These are phyloP conservation scores for Papilio demoleus DNA, from an alignment of 2,888 invertebrate genomes.

Conservation along the genomic window DNA sequence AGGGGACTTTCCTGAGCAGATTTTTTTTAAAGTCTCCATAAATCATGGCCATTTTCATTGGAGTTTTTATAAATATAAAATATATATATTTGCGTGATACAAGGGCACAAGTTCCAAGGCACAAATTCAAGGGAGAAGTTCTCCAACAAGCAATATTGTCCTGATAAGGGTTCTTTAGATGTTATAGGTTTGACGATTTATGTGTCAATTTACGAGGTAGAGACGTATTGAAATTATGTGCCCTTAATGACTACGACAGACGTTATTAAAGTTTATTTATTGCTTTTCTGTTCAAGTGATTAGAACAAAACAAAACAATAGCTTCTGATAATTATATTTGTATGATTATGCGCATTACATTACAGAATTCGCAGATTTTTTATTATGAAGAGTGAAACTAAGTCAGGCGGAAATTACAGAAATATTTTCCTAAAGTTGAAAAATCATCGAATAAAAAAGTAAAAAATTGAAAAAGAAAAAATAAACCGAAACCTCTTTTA, in stretches of 20 bases:
- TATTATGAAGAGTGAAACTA: too few species aligned
- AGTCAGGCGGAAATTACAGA: background rate
- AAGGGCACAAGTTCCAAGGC: background rate
- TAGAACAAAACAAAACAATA: background rate
- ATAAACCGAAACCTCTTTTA: slow-evolving; percentile 7
- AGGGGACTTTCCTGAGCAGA: background rate
- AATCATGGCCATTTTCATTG: background rate
- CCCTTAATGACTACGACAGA: slow-evolving; percentile 2
- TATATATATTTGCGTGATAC: too few species aligned
- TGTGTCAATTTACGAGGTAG: background rate
- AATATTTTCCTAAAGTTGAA: background rate
- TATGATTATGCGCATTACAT: too few species aligned
- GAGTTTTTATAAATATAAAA: too few species aligned
- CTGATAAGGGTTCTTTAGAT: slow-evolving; percentile 4
- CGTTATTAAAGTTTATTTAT: background rate
- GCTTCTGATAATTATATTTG: too few species aligned
- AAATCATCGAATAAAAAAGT: slow-evolving; percentile 1
- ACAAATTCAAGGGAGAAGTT: background rate
- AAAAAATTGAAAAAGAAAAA: slow-evolving; percentile 9
- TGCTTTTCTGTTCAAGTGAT: background rate
- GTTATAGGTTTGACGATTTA: background rate
- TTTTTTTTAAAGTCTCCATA: background rate
- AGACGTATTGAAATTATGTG: background rate
- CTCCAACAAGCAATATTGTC: background rate
- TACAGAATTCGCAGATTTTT: too few species aligned